phyloP scores from a whole-genome alignment of 2,888 invertebrate species.

The Cryptus armator region DNA sequence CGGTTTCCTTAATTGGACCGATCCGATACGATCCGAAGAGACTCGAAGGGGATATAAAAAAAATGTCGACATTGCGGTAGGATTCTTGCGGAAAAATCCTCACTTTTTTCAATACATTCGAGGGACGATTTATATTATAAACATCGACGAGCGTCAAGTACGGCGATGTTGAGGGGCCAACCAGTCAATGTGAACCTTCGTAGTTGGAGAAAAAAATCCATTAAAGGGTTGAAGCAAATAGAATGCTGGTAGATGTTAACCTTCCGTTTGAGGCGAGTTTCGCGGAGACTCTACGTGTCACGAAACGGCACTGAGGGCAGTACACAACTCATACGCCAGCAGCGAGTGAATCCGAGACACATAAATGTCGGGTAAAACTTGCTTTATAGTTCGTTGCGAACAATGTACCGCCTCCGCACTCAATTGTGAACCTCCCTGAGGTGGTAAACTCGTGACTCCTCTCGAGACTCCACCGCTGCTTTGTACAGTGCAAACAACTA shows the following conservation, averaged over 20 bases:
- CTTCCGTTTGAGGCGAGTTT: conserved; percentile 20
- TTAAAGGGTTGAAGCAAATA: not conserved
- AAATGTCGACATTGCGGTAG: conserved; percentile 10
- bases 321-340: conserved; percentile 22
- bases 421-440: conserved; percentile 19
- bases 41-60: not conserved
- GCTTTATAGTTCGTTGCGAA: conserved; percentile 57
- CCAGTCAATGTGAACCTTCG: not conserved
- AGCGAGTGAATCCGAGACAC: conserved; percentile 51
- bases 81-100: conserved; percentile 6
- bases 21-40: conserved; percentile 29
- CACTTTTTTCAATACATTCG: conserved; percentile 1
- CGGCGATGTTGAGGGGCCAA: not conserved
- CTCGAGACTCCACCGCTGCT: conserved; percentile 32
- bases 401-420: conserved; percentile 50
- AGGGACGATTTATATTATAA: conserved; percentile 7
- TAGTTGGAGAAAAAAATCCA: not conserved
- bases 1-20: conserved; percentile 66
- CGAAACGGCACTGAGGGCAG: conserved; percentile 8
- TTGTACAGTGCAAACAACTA: not conserved
- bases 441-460: conserved; percentile 21
- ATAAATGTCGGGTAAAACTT: conserved; percentile 61
- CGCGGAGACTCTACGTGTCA: conserved; percentile 14
- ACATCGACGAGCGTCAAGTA: not conserved
- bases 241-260: conserved; percentile 31